Evolutionary conservation across 2,113 vertebrate species (phyloP), one percentile per base, ranked within the genome.

Genomic region (Strigops habroptila): DNA sequence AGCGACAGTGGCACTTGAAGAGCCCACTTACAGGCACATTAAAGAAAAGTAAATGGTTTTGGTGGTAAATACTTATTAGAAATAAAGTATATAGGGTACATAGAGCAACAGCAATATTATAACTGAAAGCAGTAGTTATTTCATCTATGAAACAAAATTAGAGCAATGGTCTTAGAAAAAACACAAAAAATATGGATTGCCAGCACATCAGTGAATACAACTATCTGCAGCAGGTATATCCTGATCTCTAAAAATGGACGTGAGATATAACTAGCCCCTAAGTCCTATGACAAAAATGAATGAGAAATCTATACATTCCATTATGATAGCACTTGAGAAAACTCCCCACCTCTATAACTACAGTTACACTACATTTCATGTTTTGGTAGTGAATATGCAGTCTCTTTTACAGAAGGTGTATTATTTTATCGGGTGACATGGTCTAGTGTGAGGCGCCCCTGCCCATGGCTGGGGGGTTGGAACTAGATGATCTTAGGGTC

Each of bases 361-460:
- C 15, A 49, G 77, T 90, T 88, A 74, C 70, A 96, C 69, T 82
- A 91, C 23, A 53, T 75, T 92, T 84, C 52, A 30, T 75, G 55
- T 83, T 89, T 92, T 67, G 67, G 41, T n/a, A 39, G 41, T 52
- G 62, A 96, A 87, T 63, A 94, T 9, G 28, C 3, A 91, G 25
- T 62, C 49, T 93, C 62, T 76, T 52, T 83, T 25, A 17, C 35
- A 93, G 71, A 63, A 81, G 60, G 5, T 55, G 41, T 75, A 57
- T 80, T 82, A 90, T 88, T 24, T 35, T 35, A 59, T 35, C 35
- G 9, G 14, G 13, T 33, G 35, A 23, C 57, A 35, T 0, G 22
- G 57, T 59, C 57, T 59, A 59, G 9, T 23, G 22, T 35, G 57
- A 35, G 57, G 57, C 22, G n/a, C 9, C 6, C 22, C 57, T 10